Conservation (phyloP, 2,888 invertebrate genomes). For the Crematogaster levior region DNA sequence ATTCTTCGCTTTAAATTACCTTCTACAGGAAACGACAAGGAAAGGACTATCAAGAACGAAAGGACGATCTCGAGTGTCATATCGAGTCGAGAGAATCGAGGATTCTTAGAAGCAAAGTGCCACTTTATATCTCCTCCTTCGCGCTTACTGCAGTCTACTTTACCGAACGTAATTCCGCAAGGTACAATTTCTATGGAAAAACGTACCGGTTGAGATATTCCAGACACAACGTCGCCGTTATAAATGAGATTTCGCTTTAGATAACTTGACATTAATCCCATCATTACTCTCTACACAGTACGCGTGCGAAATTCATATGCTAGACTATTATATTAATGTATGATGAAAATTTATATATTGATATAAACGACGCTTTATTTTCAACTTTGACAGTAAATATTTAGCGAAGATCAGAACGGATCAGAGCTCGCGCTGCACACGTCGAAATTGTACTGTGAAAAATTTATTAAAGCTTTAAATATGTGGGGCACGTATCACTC, state of each 20-base stretch:
- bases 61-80: slow-evolving; percentile 76
- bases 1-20: slow-evolving; percentile 74
- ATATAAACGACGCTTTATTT: slow-evolving; percentile 20
- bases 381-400: background rate
- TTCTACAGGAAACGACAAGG: slow-evolving; percentile 70
- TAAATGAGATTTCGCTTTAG: slow-evolving; percentile 52
- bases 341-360: background rate
- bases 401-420: background rate
- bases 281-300: slow-evolving; percentile 18
- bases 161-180: slow-evolving; percentile 70
- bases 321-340: slow-evolving; percentile 3
- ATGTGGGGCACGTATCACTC: slow-evolving; percentile 30
- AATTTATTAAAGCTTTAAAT: slow-evolving; percentile 36
- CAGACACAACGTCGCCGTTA: slow-evolving; percentile 60
- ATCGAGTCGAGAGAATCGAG: slow-evolving; percentile 78
- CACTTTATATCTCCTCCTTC: slow-evolving; percentile 74
- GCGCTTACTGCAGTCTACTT: slow-evolving; percentile 67
- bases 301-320: slow-evolving; percentile 1
- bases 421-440: background rate
- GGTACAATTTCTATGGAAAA: slow-evolving; percentile 70
- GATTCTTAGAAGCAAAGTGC: slow-evolving; percentile 76
- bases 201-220: slow-evolving; percentile 55
- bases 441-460: slow-evolving; percentile 38
- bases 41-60: slow-evolving; percentile 70
- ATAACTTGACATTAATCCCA: slow-evolving; percentile 58